These are phyloP conservation scores for Incurvaria masculella DNA, from an alignment of 2,888 invertebrate genomes.

Conservation along the genomic window DNA sequence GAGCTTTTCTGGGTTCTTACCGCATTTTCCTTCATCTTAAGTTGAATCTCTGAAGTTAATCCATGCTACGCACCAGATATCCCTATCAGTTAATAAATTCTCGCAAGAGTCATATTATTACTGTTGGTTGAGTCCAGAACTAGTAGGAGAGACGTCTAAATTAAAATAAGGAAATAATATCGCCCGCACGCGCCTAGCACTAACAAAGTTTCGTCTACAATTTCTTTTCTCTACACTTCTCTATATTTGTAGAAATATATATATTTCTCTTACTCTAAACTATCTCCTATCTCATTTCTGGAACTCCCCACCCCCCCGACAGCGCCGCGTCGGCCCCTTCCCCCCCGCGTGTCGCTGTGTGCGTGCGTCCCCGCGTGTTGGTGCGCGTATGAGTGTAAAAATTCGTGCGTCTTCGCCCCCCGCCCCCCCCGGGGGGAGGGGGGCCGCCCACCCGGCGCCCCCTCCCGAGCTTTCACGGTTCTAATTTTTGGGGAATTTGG, in stretches of 20 bases:
- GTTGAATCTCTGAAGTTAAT: too few relatives aligned
- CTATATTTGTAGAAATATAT: constrained; percentile 23
- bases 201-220: constrained; percentile 8
- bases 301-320: constrained; percentile 19
- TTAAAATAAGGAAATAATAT: constrained; percentile 4
- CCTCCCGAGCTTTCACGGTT: constrained; percentile 49
- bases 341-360: neutral
- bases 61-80: too few relatives aligned
- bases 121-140: too few relatives aligned
- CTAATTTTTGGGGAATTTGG: constrained; percentile 60
- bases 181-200: constrained; percentile 3
- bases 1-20: too few relatives aligned
- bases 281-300: constrained; percentile 40
- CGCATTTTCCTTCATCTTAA: too few relatives aligned
- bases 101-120: too few relatives aligned
- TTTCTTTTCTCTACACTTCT: constrained; percentile 13
- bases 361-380: constrained; percentile 16
- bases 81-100: too few relatives aligned
- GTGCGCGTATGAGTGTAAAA: constrained; percentile 30
- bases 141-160: too few relatives aligned
- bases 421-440: constrained; percentile 19
- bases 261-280: constrained; percentile 49
- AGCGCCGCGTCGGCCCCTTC: constrained; percentile 8
- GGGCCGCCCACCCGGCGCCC: constrained; percentile 11
- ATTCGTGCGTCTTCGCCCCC: constrained; percentile 33